Percentiles rank a stretch among this genome's conserved stretches.
Evolutionary conservation across 2,797 vertebrate genomes (phyloP).

Genomic region (Coreius guichenoti): DNA sequence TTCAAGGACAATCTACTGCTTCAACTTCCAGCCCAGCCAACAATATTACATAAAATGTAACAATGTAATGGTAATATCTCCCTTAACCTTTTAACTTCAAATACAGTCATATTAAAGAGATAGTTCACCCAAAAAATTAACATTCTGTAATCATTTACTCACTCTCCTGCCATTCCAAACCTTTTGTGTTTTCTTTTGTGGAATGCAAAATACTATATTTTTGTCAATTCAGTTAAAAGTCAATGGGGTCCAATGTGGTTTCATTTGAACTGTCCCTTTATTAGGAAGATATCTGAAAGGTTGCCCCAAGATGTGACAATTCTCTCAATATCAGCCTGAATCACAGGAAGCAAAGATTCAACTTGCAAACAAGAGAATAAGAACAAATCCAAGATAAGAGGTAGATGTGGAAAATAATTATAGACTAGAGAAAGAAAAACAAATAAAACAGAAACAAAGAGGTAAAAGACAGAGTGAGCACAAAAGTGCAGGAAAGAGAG

Average conservation of each 20-base stretch:
- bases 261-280: not conserved
- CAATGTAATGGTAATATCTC: not conserved
- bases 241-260: not conserved
- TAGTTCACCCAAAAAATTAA: not conserved
- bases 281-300: not conserved
- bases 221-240: not conserved
- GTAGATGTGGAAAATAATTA: not conserved
- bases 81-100: not conserved
- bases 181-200: not conserved
- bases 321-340: not conserved
- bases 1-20: not conserved
- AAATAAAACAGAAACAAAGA: constrained; percentile 12
- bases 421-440: not conserved
- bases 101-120: not conserved
- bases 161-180: not conserved
- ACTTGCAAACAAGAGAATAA: not conserved
- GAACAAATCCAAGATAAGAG: not conserved
- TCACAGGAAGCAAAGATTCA: not conserved
- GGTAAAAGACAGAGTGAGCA: not conserved
- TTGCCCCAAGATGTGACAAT: not conserved
- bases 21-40: not conserved
- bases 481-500: constrained; percentile 24
- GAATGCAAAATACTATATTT: not conserved
- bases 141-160: not conserved
- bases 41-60: not conserved